Conservation (phyloP, 2,113 vertebrate species). For the Dunckerocampus dactyliophorus region DNA sequence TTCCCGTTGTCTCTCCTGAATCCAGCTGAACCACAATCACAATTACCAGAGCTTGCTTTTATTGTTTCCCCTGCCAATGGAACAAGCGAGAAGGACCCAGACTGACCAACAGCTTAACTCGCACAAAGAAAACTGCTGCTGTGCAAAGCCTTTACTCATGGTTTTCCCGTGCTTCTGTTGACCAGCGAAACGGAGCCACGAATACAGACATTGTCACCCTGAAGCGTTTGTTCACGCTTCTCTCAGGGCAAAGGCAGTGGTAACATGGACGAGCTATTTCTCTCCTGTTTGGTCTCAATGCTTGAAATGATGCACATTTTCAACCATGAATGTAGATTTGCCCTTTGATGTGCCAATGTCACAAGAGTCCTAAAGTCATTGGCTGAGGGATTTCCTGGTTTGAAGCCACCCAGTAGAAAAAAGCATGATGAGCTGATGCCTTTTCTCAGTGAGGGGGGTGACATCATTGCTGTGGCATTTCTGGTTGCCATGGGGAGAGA, state of each 20-base stretch:
- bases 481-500: constrained; percentile 44
- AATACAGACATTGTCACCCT: constrained; percentile 26
- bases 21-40: constrained; percentile 23
- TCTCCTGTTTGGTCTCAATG: not conserved
- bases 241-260: constrained; percentile 16
- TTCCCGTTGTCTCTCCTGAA: constrained; percentile 2
- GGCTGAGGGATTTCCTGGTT: constrained; percentile 40
- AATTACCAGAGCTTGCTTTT: constrained; percentile 37
- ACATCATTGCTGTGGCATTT: constrained; percentile 64
- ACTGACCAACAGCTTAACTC: constrained; percentile 49
- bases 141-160: constrained; percentile 35
- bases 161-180: constrained; percentile 29
- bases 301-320: constrained; percentile 1
- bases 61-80: constrained; percentile 26
- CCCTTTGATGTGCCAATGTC: constrained; percentile 29
- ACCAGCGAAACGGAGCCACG: constrained; percentile 36
- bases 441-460: constrained; percentile 37
- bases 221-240: constrained; percentile 21
- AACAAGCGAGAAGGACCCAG: constrained; percentile 41
- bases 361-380: constrained; percentile 35
- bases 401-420: constrained; percentile 29
- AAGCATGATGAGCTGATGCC: constrained; percentile 60
- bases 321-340: constrained; percentile 25
- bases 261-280: constrained; percentile 19
- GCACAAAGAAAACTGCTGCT: constrained; percentile 64